Evolutionary conservation across 2,888 invertebrate species (phyloP).

Genomic region (Orchesella flavescens): DNA sequence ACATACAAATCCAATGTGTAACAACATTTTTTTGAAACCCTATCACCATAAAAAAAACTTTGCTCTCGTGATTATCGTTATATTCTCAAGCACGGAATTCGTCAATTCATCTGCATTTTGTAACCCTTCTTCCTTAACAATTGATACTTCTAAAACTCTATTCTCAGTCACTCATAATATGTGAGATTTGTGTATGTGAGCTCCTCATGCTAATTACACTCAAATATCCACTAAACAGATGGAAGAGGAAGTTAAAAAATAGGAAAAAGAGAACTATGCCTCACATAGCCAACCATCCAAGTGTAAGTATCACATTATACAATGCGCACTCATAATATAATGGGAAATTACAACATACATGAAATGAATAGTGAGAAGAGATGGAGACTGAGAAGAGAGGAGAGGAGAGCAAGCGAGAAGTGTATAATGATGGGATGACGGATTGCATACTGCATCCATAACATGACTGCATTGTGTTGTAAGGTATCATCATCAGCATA

Average conservation of each 20-base stretch:
- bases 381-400: not conserved
- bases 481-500: conserved; percentile 23
- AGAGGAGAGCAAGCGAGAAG: not conserved
- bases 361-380: not conserved
- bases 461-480: not conserved
- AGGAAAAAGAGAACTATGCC: not conserved
- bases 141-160: not conserved
- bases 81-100: not conserved
- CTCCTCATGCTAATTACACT: conserved; percentile 18
- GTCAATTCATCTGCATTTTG: conserved; percentile 6
- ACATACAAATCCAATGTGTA: too few species aligned
- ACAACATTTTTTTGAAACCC: too few species aligned
- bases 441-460: conserved; percentile 2
- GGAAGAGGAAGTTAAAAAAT: not conserved
- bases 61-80: too few species aligned
- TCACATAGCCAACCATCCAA: not conserved
- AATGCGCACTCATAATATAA: not conserved
- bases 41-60: too few species aligned
- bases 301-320: not conserved
- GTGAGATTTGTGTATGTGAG: not conserved
- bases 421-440: conserved; percentile 20
- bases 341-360: not conserved
- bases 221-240: not conserved
- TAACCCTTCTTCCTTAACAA: not conserved
- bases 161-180: not conserved